Percentiles rank a stretch among this genome's conserved stretches.
Evolutionary conservation across 1,140 invertebrate species (phyloP).

Genomic region (Bombus sibiricus): DNA sequence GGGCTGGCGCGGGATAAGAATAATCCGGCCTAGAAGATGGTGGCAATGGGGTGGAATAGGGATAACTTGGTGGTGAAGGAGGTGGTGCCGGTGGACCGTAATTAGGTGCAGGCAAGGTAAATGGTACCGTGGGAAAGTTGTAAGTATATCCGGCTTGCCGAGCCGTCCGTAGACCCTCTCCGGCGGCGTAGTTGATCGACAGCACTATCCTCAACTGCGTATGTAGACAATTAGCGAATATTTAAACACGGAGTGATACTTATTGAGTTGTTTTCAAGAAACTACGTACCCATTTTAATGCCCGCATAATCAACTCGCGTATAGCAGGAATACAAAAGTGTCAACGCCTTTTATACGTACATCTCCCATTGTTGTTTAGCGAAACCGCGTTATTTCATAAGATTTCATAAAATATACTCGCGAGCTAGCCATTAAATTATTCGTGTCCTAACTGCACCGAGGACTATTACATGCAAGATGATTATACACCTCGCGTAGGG

Average conservation of each 20-base stretch:
- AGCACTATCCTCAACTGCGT: constrained; percentile 64
- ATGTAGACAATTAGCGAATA: constrained; percentile 2
- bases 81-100: not conserved
- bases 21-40: not conserved
- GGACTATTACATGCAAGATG: constrained; percentile 20
- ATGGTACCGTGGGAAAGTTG: constrained; percentile 64
- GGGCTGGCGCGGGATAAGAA: not conserved
- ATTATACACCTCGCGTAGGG: constrained; percentile 14
- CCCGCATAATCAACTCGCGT: constrained; percentile 66
- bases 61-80: not conserved
- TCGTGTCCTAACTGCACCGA: constrained; percentile 24
- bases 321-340: constrained; percentile 42
- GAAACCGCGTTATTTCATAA: constrained; percentile 53
- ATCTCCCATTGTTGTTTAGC: constrained; percentile 2
- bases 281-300: constrained; percentile 72
- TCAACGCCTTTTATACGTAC: constrained; percentile 68
- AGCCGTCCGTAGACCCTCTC: constrained; percentile 29
- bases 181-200: constrained; percentile 45
- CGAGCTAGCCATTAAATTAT: constrained; percentile 20
- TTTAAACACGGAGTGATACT: not conserved
- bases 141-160: constrained; percentile 73
- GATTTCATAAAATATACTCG: constrained; percentile 10
- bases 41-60: constrained; percentile 2
- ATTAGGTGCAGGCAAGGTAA: constrained; percentile 52
- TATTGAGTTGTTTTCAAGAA: not conserved